These are phyloP conservation scores for Mycteria americana DNA, from an alignment of 2,797 vertebrate genomes.

Conservation along the genomic window DNA sequence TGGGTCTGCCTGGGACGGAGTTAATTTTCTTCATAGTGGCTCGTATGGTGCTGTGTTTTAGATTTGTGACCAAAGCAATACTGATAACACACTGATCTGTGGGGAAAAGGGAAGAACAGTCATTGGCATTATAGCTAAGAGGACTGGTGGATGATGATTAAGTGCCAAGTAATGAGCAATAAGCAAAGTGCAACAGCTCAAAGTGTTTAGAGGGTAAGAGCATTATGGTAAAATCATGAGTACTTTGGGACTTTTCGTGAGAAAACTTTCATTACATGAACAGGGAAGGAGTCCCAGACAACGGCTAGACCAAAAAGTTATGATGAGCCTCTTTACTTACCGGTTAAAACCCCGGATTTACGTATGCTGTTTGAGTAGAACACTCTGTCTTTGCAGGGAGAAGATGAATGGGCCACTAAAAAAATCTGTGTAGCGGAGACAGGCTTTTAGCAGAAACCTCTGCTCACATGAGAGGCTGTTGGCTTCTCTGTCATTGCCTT, in stretches of 20 bases:
- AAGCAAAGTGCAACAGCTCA: neutral
- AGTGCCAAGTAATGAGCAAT: no score
- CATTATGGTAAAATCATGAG: neutral
- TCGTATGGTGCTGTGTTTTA: rapidly evolving
- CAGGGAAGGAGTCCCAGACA: neutral
- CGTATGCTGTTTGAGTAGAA: neutral
- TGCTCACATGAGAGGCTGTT: neutral
- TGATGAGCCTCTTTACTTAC: neutral
- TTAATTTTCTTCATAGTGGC: neutral
- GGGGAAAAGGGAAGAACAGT: neutral
- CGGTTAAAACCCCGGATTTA: neutral
- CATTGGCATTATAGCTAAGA: no score
- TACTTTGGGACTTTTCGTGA: neutral
- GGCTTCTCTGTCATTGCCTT: neutral
- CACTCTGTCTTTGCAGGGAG: neutral
- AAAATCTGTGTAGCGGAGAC: rapidly evolving
- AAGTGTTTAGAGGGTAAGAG: no score
- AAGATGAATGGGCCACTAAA: neutral
- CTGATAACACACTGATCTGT: rapidly evolving
- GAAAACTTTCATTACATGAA: neutral
- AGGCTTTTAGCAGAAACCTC: neutral
- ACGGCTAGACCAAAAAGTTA: neutral
- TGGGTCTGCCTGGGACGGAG: neutral
- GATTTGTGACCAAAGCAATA: neutral
- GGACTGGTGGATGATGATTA: neutral